Conservation (phyloP, 2,113 vertebrate genomes). For the Nothobranchius kuhntae region DNA sequence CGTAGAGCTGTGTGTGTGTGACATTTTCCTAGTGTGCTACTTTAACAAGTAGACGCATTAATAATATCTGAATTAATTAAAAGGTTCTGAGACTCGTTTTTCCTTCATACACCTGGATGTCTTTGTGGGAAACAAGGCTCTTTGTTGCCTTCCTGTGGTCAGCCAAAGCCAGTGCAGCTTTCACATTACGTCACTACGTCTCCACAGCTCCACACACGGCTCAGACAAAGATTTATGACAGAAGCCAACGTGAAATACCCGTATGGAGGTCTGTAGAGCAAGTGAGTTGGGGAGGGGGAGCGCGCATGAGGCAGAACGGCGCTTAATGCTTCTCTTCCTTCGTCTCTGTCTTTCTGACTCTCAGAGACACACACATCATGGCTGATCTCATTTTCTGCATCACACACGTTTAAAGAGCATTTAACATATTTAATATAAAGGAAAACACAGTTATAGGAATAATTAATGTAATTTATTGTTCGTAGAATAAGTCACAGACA, state of each 20-base stretch:
- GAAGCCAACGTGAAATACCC: slow-evolving; percentile 54
- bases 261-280: slow-evolving; percentile 73
- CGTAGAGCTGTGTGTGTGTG: no score
- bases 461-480: no score
- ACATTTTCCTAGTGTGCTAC: no score
- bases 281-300: slow-evolving; percentile 51
- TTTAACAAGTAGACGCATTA: background rate
- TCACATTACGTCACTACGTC: slow-evolving; percentile 18
- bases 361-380: background rate
- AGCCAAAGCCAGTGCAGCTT: slow-evolving; percentile 61
- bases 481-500: no score
- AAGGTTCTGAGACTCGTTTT: background rate
- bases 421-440: no score
- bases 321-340: background rate
- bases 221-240: slow-evolving; percentile 17
- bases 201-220: slow-evolving; percentile 7
- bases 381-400: background rate
- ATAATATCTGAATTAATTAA: background rate
- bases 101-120: slow-evolving; percentile 28
- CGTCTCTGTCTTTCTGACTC: slow-evolving; percentile 6
- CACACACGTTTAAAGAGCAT: background rate
- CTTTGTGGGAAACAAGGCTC: slow-evolving; percentile 59
- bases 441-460: no score
- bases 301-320: background rate
- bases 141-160: slow-evolving; percentile 77